Conservation (phyloP, 2,888 invertebrate species). For the Biston stratarius region DNA sequence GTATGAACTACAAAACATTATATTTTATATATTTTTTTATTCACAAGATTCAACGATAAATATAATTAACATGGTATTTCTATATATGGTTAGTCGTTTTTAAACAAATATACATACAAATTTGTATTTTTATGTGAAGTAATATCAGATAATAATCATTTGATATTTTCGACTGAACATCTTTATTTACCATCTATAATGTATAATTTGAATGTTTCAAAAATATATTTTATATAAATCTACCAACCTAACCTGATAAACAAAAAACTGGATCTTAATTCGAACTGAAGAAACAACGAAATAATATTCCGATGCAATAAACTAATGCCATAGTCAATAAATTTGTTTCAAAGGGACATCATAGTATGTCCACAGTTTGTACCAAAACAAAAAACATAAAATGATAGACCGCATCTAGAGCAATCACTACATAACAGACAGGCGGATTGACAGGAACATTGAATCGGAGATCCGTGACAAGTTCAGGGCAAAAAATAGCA, state of each 20-base stretch:
- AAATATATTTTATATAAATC: too few relatives aligned
- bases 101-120: too few relatives aligned
- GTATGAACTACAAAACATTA: neutral
- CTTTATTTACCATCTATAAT: too few relatives aligned
- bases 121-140: too few relatives aligned
- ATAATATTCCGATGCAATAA: neutral
- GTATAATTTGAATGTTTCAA: too few relatives aligned
- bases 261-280: too few relatives aligned
- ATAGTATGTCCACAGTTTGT: neutral
- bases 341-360: constrained; percentile 3
- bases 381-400: constrained; percentile 16
- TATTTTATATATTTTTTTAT: neutral
- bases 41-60: neutral
- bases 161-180: too few relatives aligned
- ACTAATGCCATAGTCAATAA: neutral
- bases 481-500: constrained; percentile 31
- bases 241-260: too few relatives aligned
- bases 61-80: too few relatives aligned
- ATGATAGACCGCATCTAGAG: constrained; percentile 24
- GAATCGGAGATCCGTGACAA: constrained; percentile 29
- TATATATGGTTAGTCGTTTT: too few relatives aligned
- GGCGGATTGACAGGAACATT: constrained; percentile 40
- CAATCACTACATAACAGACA: constrained; percentile 35
- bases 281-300: too few relatives aligned
- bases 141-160: too few relatives aligned